phyloP scores from a whole-genome alignment of 2,113 vertebrate genomes.

The Triplophysa tibetana region DNA sequence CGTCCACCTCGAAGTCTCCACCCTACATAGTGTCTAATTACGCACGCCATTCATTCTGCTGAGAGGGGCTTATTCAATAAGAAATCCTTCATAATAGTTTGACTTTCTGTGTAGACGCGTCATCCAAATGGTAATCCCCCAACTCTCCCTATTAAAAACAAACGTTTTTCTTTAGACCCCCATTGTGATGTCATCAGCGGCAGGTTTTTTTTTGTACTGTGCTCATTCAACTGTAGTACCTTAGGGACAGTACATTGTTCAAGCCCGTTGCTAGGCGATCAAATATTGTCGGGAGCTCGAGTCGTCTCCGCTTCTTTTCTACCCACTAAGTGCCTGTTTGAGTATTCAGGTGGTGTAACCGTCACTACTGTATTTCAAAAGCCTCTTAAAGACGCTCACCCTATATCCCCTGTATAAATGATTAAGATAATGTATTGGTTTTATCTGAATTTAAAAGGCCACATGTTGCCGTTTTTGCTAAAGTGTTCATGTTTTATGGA shows the following conservation, averaged over 20 bases:
- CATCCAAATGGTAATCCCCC: not conserved
- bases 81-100: not conserved
- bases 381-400: too few relatives aligned
- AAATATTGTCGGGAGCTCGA: not conserved
- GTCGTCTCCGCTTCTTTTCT: not conserved
- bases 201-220: not conserved
- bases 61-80: not conserved
- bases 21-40: conserved; percentile 8
- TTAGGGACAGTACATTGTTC: not conserved
- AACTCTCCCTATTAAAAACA: not conserved
- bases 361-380: not conserved
- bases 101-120: not conserved
- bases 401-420: not conserved
- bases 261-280: not conserved
- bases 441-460: not conserved
- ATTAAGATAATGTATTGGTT: not conserved
- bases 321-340: not conserved
- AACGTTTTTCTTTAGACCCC: not conserved
- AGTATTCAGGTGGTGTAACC: not conserved
- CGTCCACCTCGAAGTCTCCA: not conserved
- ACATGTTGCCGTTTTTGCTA: not conserved
- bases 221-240: not conserved
- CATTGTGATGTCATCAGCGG: not conserved
- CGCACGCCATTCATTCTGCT: not conserved
- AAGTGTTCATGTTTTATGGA: conserved; percentile 5